Evolutionary conservation across 2,888 invertebrate genomes (phyloP), one percentile per base, ranked within the genome.

Genomic region (Oscheius sp.): DNA sequence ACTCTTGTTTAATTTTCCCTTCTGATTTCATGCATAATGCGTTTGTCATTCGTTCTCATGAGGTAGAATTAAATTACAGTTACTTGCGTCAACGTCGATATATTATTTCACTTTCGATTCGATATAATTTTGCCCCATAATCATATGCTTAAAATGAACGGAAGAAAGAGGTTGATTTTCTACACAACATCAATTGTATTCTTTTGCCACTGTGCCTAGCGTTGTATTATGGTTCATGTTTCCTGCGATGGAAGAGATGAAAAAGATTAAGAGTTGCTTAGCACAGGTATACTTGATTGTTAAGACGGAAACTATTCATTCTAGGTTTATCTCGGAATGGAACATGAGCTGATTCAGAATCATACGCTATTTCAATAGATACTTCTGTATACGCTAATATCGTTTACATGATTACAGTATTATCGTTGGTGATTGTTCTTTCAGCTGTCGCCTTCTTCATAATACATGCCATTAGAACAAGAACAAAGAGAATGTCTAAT

Each of bases 41-140:
- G 63, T 63, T 43, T 2, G 63, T 43, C 3, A 3, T 35, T 35
- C 9, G 35, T 35, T 35, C 35, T 18, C 1, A 9, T 63, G 3
- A 5, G 21, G 43, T 5, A 6, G n/a, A 21, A 45, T 23, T 2
- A 9, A 43, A 25, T 16, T 61, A 45, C 25, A 63, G 63, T 18
- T 0, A 45, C 63, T 7, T 43, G 23, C 25, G 43, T 25, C 7
- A 45, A 43, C 2, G 45, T 63, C 13, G 63, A 63, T 21, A n/a
- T 63, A n/a, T 43, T 63, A 1, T 63, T 63, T 25, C 63, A 63
- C 9, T 43, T 45, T 25, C 63, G 63, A 21, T 63, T 63, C 23
- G 63, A 63, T 43, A 23, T 45, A 3, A 35, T 63, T 16, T 43
- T 63, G 12, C 45, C 23, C 12, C 29, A 58, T 29, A 25, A 27